A percentile compares a stretch with the other conserved stretches of the same genome.
Conservation (phyloP, 1,140 invertebrate species). For the Lepidurus arcticus region DNA sequence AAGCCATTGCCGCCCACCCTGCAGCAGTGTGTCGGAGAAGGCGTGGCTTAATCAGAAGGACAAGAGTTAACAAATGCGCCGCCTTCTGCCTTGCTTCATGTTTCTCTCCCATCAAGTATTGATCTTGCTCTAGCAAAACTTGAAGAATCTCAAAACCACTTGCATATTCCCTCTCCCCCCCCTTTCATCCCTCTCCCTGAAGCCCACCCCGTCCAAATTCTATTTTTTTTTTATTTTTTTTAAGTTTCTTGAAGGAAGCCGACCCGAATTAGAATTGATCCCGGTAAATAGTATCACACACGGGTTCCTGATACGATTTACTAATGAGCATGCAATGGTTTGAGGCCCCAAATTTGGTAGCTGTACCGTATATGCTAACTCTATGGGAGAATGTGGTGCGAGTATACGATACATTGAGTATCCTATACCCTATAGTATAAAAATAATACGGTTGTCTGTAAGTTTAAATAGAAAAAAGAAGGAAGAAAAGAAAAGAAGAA, state of each 20-base stretch:
- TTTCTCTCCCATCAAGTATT: slow-evolving; percentile 11
- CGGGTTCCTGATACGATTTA: too few species aligned
- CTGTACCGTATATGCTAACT: too few species aligned
- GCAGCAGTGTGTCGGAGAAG: neutral
- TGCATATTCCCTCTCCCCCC: neutral
- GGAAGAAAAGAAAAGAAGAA: neutral
- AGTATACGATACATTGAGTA: too few species aligned
- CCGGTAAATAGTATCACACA: too few species aligned
- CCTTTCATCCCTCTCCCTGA: neutral
- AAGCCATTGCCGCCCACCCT: neutral
- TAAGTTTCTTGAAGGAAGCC: too few species aligned
- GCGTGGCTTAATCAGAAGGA: neutral
- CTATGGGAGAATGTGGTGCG: too few species aligned
- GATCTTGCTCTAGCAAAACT: neutral
- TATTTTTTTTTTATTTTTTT: neutral
- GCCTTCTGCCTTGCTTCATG: neutral
- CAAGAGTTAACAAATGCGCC: neutral
- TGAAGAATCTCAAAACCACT: neutral
- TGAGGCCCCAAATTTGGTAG: too few species aligned
- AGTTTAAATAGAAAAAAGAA: neutral
- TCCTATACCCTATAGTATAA: too few species aligned
- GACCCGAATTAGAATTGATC: too few species aligned
- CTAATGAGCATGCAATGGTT: too few species aligned
- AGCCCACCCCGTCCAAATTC: neutral
- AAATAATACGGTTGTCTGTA: too few species aligned